A percentile compares a stretch with the other conserved stretches of the same genome.
phyloP scores from a whole-genome alignment of 2,888 invertebrate species.

The Balanococcus diminutus region DNA sequence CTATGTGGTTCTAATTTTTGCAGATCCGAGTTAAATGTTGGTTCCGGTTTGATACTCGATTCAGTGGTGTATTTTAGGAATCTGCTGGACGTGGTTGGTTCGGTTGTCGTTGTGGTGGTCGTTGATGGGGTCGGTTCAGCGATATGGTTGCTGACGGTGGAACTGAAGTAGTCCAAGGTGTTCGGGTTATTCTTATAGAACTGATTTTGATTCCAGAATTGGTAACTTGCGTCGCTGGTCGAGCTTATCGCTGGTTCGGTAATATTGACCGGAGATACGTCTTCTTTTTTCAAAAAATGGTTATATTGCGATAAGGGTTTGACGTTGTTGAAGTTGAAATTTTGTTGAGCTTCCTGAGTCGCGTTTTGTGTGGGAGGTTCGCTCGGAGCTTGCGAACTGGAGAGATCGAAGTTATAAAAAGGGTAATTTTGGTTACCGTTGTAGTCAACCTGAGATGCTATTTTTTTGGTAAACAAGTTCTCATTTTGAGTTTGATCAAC shows the following conservation, averaged over 20 bases:
- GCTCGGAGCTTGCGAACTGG: slow-evolving; percentile 47
- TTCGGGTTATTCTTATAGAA: slow-evolving; percentile 43
- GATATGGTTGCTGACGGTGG: slow-evolving; percentile 13
- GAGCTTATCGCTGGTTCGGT: slow-evolving; percentile 57
- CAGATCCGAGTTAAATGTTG: background rate
- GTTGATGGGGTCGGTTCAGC: background rate
- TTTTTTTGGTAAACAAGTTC: slow-evolving; percentile 15
- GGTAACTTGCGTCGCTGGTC: slow-evolving; percentile 59
- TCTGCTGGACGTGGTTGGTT: background rate
- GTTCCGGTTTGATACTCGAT: background rate
- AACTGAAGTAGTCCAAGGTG: slow-evolving; percentile 46
- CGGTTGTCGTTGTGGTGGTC: background rate
- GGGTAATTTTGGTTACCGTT: slow-evolving; percentile 40
- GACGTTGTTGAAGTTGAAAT: slow-evolving; percentile 56
- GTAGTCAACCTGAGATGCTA: background rate
- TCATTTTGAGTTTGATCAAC: slow-evolving; percentile 2
- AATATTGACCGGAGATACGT: background rate
- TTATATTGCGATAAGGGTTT: slow-evolving; percentile 57
- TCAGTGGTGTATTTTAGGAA: background rate
- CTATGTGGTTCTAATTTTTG: background rate
- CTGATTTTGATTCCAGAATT: slow-evolving; percentile 56
- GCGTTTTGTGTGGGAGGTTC: background rate
- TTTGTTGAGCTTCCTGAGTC: slow-evolving; percentile 15
- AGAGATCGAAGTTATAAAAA: slow-evolving; percentile 23
- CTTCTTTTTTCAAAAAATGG: slow-evolving; percentile 62